These are phyloP conservation scores for Lycocerus yunnanus DNA, from an alignment of 2,888 invertebrate species.

Conservation along the genomic window DNA sequence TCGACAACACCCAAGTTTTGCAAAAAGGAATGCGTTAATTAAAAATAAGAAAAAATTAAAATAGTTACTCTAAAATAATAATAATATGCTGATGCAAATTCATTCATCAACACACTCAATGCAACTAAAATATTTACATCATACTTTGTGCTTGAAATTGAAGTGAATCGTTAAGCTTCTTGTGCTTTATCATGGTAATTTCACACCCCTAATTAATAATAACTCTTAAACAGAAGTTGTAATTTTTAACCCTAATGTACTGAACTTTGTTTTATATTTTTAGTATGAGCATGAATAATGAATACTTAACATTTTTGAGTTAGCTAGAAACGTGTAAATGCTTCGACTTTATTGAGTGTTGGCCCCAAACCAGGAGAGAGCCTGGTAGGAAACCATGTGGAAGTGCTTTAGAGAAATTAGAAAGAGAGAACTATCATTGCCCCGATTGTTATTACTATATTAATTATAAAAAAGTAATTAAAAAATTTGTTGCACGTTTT, in stretches of 20 bases:
- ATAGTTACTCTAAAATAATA: not conserved
- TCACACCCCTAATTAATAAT: not conserved
- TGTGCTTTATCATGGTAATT: conserved; percentile 20
- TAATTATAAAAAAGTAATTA: not conserved
- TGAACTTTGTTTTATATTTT: not conserved
- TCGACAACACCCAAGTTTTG: not conserved
- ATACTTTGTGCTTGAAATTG: conserved; percentile 20
- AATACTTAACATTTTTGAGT: not conserved
- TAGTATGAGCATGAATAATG: not conserved
- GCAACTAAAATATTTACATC: conserved; percentile 9
- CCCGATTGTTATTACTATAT: too few species aligned
- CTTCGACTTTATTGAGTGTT: not conserved
- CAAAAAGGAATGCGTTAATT: not conserved
- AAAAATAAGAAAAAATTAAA: not conserved
- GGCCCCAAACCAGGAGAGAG: not conserved
- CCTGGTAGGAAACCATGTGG: not conserved
- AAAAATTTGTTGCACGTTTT: not conserved
- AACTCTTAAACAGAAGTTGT: not conserved
- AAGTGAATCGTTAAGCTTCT: conserved; percentile 19
- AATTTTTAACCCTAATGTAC: conserved; percentile 2
- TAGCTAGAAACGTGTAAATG: not conserved
- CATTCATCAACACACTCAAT: conserved; percentile 11
- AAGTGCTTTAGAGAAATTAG: not conserved
- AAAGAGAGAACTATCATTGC: not conserved
- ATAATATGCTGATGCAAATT: not conserved